These are phyloP conservation scores for Gobio gobio DNA, from an alignment of 2,113 vertebrate species.

Conservation along the genomic window DNA sequence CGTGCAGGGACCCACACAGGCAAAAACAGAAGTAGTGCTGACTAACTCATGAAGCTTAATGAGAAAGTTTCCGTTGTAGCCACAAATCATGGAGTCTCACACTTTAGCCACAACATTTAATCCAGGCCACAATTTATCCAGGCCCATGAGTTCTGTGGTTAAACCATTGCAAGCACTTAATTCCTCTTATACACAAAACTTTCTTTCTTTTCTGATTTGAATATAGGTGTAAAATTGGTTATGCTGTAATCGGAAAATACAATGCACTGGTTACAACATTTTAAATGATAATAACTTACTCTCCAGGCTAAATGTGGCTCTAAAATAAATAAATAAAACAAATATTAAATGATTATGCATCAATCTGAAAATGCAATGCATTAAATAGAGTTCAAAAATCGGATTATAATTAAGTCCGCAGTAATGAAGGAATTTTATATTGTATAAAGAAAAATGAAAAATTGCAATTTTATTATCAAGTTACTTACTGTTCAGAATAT, in stretches of 20 bases:
- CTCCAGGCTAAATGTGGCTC: neutral
- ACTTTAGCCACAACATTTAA: neutral
- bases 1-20: neutral
- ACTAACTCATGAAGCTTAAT: neutral
- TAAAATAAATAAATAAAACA: neutral
- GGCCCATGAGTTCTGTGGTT: neutral
- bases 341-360: neutral
- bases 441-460: neutral
- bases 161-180: neutral
- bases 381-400: neutral
- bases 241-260: neutral
- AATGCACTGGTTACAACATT: neutral
- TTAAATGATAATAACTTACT: neutral
- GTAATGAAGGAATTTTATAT: neutral
- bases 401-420: neutral
- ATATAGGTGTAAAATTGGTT: neutral
- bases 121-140: no score
- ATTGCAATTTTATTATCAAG: neutral
- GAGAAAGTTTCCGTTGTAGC: neutral
- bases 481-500: neutral
- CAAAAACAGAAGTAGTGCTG: neutral
- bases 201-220: neutral
- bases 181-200: neutral
- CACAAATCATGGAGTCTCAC: neutral
- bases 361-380: neutral